A percentile compares a stretch with the other conserved stretches of the same genome.
Evolutionary conservation across 2,113 vertebrate genomes (phyloP).

Genomic region (Pedionomus torquatus): DNA sequence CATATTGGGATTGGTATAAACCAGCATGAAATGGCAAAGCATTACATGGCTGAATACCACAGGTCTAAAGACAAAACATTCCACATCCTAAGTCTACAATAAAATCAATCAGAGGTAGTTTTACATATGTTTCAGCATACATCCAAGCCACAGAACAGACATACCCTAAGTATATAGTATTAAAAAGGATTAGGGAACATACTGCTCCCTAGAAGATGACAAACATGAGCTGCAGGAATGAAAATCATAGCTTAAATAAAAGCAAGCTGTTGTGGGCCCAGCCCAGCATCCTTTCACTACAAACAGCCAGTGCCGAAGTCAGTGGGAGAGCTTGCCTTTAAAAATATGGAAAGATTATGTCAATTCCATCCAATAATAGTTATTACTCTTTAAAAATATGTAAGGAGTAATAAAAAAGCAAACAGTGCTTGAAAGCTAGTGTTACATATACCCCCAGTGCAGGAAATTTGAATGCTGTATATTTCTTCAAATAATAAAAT

Average conservation of each 20-base stretch:
- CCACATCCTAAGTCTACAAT: fast-evolving
- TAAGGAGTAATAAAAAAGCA: conserved; percentile 27
- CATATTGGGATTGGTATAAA: background rate
- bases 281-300: background rate
- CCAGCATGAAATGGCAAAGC: background rate
- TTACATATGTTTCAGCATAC: background rate
- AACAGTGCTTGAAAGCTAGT: conserved; percentile 17
- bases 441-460: background rate
- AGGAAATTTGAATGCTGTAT: background rate
- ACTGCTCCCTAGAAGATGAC: background rate
- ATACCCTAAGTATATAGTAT: background rate
- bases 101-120: background rate
- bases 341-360: conserved; percentile 48
- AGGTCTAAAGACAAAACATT: background rate
- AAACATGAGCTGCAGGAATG: background rate
- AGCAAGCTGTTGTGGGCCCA: background rate
- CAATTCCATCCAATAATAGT: conserved; percentile 41
- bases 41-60: background rate
- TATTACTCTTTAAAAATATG: conserved; percentile 35
- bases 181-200: background rate
- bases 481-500: conserved; percentile 44
- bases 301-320: background rate
- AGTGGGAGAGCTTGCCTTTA: conserved; percentile 32
- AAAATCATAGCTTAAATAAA: conserved; percentile 19
- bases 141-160: background rate